Base-by-base conservation (phyloP, 2,797 vertebrate genomes). In the Salarias fasciatus region DNA sequence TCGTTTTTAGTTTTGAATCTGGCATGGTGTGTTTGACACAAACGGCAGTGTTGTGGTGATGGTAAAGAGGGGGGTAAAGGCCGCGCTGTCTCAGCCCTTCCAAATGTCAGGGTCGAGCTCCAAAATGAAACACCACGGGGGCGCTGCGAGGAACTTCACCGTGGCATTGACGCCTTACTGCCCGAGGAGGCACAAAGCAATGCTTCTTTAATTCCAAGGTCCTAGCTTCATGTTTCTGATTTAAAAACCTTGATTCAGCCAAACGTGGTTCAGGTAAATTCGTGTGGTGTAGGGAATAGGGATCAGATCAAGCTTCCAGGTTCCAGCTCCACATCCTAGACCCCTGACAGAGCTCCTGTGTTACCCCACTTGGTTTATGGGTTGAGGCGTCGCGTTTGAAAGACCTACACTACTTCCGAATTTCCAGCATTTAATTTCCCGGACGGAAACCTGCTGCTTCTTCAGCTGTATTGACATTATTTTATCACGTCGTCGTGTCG, bases 91-190 rank as follows among this genome's bases (percentile, higher is more conserved):
- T 15, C 6, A 36, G 24, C 14, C 53, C 31, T 11, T 64, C 13
- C 54, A 52, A 44, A 59, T 28, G 50, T 61, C 28, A 11, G 57
- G 77, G 67, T 63, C 69, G 77, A 56, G 57, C 51, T 80, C 44
- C 29, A 13, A 13, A 49, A 50, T 30, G 38, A 52, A 79, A 60
- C 67, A 60, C 68, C 72, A 67, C 48, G 10, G 54, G 63, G 62
- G 67, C 61, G 81, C 79, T 59, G 54, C 61, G 75, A 70, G 62
- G 73, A 79, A 72, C 79, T 78, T 84, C 77, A 63, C 61, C 43
- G 3, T 43, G 77, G 77, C 75, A 60, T 56, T 47, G 41, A 81
- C 49, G 79, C 86, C 85, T 84, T 86, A 84, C 72, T 82, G 72
- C 82, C 82, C 38, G 33, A n/a, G 42, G 73, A 84, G 79, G 73